These are phyloP conservation scores for Synaphobranchus kaupii DNA, from an alignment of 2,797 vertebrate genomes.

Conservation along the genomic window DNA sequence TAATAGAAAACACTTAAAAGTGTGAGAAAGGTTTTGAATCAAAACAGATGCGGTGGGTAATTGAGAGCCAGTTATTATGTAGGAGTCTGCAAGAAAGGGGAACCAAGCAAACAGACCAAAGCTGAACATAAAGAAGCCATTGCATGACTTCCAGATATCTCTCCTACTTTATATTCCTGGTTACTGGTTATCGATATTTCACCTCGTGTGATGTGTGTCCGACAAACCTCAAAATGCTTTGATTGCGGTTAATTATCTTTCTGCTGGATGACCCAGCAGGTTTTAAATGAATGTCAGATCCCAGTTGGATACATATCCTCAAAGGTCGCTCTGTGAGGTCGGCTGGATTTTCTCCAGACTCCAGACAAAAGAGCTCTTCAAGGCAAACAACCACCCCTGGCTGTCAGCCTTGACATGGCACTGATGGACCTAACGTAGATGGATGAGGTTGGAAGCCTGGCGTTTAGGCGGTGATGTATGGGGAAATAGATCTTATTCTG, in stretches of 20 bases:
- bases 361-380: neutral
- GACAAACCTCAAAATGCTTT: neutral
- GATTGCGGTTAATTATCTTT: neutral
- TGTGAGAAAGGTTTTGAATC: neutral
- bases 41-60: neutral
- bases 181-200: neutral
- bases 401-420: slow-evolving; percentile 27
- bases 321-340: slow-evolving; percentile 9
- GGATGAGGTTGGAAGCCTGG: slow-evolving; percentile 6
- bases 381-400: slow-evolving; percentile 11
- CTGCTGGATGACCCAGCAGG: neutral
- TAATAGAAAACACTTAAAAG: neutral
- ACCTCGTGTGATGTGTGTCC: neutral
- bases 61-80: neutral
- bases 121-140: neutral
- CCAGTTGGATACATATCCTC: slow-evolving; percentile 15
- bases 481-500: slow-evolving; percentile 47
- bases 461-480: slow-evolving; percentile 46
- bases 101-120: neutral
- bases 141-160: neutral
- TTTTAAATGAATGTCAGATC: slow-evolving; percentile 1
- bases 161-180: neutral
- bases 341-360: neutral
- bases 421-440: slow-evolving; percentile 23
- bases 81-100: neutral